Evolutionary conservation across 2,797 vertebrate species (phyloP).

Genomic region (Emys orbicularis): DNA sequence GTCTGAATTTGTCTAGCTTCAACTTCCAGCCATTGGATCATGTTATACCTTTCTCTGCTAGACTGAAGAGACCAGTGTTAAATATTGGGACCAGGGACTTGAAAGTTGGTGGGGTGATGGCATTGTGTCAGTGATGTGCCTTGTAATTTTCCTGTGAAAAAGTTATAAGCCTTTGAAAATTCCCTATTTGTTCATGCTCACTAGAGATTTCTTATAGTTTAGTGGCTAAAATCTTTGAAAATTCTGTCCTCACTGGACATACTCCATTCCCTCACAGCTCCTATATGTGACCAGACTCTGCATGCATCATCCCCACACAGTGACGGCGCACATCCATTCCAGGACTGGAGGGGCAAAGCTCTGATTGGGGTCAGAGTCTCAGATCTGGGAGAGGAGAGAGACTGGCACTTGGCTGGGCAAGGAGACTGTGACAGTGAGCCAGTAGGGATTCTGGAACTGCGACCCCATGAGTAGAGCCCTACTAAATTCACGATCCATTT

Average conservation of each 20-base stretch:
- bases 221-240: neutral
- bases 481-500: too few relatives aligned
- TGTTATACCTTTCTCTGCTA: neutral
- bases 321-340: too few relatives aligned
- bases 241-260: neutral
- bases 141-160: neutral
- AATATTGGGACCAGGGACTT: neutral
- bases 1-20: neutral
- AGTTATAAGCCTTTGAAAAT: neutral
- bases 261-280: neutral
- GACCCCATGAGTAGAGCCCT: too few relatives aligned
- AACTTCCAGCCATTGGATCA: neutral
- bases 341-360: too few relatives aligned
- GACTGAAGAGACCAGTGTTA: neutral
- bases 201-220: neutral
- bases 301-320: neutral
- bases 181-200: fast-evolving
- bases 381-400: too few relatives aligned
- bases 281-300: neutral
- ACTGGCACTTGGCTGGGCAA: too few relatives aligned
- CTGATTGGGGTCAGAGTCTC: too few relatives aligned
- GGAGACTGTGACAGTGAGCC: too few relatives aligned
- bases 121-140: neutral
- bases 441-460: too few relatives aligned
- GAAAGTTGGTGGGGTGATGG: neutral